Conservation (phyloP, 2,113 vertebrate species). For the Saccopteryx leptura region DNA sequence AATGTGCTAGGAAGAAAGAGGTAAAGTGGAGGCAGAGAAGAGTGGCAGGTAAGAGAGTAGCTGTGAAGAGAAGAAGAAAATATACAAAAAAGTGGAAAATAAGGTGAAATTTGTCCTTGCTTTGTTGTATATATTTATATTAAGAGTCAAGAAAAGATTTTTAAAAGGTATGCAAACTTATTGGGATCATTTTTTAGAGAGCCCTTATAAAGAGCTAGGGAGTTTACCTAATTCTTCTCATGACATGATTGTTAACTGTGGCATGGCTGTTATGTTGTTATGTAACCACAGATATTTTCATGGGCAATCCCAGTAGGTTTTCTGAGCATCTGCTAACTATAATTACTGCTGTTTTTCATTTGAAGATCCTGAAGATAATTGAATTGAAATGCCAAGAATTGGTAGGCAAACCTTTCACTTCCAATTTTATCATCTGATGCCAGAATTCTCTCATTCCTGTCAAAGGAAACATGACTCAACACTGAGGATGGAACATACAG, state of each 20-base stretch:
- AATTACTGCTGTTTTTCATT: slow-evolving; percentile 58
- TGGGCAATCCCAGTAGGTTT: slow-evolving; percentile 23
- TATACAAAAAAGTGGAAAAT: slow-evolving; percentile 13
- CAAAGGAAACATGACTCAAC: neutral
- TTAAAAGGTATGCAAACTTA: slow-evolving; percentile 4
- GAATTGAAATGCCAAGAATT: slow-evolving; percentile 50
- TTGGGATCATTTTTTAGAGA: slow-evolving; percentile 41
- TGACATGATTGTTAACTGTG: neutral
- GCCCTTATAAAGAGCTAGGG: slow-evolving; percentile 32
- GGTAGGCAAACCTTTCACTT: neutral
- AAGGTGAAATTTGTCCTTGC: neutral
- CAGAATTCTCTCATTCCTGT: neutral
- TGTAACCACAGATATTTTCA: neutral
- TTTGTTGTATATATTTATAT: slow-evolving; percentile 16
- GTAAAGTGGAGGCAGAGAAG: neutral
- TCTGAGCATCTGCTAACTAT: slow-evolving; percentile 60
- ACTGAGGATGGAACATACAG: neutral
- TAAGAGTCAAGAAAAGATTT: neutral
- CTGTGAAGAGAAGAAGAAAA: neutral
- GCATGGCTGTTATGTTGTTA: neutral
- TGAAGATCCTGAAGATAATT: slow-evolving; percentile 60
- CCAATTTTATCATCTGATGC: neutral
- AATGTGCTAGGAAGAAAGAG: slow-evolving; percentile 13
- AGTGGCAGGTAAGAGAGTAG: neutral
- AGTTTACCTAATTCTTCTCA: slow-evolving; percentile 43